Evolutionary conservation across 1,140 invertebrate genomes (phyloP).

Genomic region (Pomacea maculata): DNA sequence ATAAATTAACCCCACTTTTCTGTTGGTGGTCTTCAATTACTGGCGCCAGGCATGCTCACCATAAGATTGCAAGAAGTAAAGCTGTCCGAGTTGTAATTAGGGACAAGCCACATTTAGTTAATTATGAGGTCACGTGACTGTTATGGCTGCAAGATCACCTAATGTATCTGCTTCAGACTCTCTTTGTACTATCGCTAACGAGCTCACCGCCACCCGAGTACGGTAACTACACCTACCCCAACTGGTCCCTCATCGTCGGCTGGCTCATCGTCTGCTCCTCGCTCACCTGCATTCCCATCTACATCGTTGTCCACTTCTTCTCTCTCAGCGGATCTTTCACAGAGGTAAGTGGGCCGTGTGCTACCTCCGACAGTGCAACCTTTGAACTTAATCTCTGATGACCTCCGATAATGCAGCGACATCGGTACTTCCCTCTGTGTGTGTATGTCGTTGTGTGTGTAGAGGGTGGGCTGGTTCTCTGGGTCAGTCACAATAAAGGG

Average conservation of each 20-base stretch:
- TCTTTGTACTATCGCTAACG: slow-evolving; percentile 51
- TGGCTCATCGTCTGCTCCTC: slow-evolving; percentile 73
- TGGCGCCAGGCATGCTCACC: too few species aligned
- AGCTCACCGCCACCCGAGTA: slow-evolving; percentile 38
- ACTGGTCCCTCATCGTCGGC: slow-evolving; percentile 73
- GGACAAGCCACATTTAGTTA: too few species aligned
- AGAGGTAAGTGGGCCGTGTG: slow-evolving; percentile 37
- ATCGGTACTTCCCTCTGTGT: neutral
- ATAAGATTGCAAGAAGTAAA: too few species aligned
- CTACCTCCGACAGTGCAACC: neutral
- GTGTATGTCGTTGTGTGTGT: neutral
- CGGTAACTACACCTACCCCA: slow-evolving; percentile 69
- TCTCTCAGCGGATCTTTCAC: slow-evolving; percentile 56
- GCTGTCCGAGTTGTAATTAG: too few species aligned
- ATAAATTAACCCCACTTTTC: too few species aligned
- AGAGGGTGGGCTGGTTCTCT: neutral
- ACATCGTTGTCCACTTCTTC: slow-evolving; percentile 68
- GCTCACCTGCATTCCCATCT: slow-evolving; percentile 72
- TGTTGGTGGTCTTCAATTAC: too few species aligned
- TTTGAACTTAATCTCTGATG: neutral
- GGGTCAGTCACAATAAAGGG: too few species aligned
- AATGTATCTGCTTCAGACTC: slow-evolving; percentile 34
- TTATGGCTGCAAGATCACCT: neutral
- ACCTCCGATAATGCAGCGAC: too few species aligned
- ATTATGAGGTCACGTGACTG: neutral